Evolutionary conservation across 2,888 invertebrate species (phyloP), one percentile per base, ranked within the genome.

Genomic region (Nomada fucata): DNA sequence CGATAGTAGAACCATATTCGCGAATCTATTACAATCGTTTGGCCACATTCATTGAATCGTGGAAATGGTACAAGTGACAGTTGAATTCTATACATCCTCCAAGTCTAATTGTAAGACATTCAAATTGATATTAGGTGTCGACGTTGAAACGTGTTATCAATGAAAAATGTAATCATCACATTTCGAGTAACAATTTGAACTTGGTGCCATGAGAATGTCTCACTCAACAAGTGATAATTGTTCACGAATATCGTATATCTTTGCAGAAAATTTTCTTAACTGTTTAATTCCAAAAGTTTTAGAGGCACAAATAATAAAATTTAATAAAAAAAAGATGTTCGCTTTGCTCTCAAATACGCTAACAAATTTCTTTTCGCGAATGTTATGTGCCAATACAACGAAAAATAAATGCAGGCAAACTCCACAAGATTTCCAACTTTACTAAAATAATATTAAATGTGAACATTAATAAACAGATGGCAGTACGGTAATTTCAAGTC

Each of bases 11-110:
- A 23, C 50, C 53, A 50, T 50, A 23, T n/a, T 64, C 50, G 29
- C n/a, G 36, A 57, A 61, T 13, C 50, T 26, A 36, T 15, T 18
- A 59, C 13, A 50, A 59, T 44, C 60, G n/a, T 53, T 63, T 50
- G 20, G 36, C 50, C 20, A 20, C 11, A 13, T 18, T 18, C 2
- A 53, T 50, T 57, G 11, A 63, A 7, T 2, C 29, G 29, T 52
- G 57, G 55, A 11, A 68, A 59, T 57, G 75, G 67, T 60, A 61
- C 52, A 67, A 52, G 70, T 36, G 67, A 67, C 69, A 42, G 67
- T 76, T 53, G 61, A 50, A 20, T 26, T 67, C 67, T 68, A 77
- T 50, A 9, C 47, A 53, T 55, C n/a, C 71, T 26, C 29, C 36
- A 60, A 20, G 36, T 64, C 64, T 47, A 47, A 47, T 36, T 7